Evolutionary conservation across 2,888 invertebrate species (phyloP), one percentile per base, ranked within the genome.

Genomic region (Morinoia aosen): DNA sequence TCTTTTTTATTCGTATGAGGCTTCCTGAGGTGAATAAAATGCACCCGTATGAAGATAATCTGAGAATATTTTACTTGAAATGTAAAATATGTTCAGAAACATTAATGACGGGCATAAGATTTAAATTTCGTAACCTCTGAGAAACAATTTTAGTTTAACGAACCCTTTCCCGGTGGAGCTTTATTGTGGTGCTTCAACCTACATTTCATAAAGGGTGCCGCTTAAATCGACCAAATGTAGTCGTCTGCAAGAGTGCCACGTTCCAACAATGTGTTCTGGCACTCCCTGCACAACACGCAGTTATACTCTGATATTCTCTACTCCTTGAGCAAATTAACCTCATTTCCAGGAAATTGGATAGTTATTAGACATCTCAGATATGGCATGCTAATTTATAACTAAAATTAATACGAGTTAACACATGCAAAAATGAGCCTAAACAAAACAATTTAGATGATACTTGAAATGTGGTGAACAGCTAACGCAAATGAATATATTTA

Each of bases 141-240:
- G 25, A 33, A 76, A 33, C 25, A 33, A 76, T 33, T 25, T 3
- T 33, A 76, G 76, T 25, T 16, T 33, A 10, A 25, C 16, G 25
- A 76, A 76, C 8, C 8, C 33, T 76, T 76, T 33, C 25, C 33
- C 16, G 76, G 33, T 76, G 19, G 16, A 76, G 25, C 76, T 76
- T 8, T 33, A 33, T 25, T 25, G 33, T 33, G 8, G 19, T 76
- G 76, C 76, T 90, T 90, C 90, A 90, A 39, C 40, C 57, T 48
- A 57, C 76, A 33, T 76, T 76, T 76, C 76, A 76, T 93, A 57
- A 33, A 33, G 93, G 33, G 57, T 93, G 93, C 93, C 93, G 58
- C 58, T 93, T 48, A 93, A 56, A 93, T 93, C 93, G 93, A 93
- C 93, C 93, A 93, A n/a, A 93, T 57, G 33, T 93, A 12, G 93